These are phyloP conservation scores for Trissoscelio sp. DNA, from an alignment of 2,888 invertebrate genomes.

Conservation along the genomic window DNA sequence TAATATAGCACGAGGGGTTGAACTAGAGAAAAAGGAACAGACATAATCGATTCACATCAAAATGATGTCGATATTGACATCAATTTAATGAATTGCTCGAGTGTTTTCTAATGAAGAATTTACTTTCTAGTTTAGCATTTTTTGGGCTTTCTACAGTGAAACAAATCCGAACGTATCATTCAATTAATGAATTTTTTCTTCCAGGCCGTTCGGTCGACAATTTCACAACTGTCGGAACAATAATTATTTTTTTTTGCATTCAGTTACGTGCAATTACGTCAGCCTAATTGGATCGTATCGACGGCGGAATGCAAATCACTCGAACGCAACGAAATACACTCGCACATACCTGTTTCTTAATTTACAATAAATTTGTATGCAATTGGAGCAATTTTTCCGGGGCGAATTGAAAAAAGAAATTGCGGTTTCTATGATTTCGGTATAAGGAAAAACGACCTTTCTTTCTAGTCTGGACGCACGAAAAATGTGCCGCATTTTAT, in stretches of 20 bases:
- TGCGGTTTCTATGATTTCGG: slow-evolving; percentile 42
- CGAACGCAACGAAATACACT: slow-evolving; percentile 46
- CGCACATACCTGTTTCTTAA: slow-evolving; percentile 49
- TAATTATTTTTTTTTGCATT: slow-evolving; percentile 54
- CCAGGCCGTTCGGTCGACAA: not conserved
- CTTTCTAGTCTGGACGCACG: slow-evolving; percentile 12
- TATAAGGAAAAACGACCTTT: slow-evolving; percentile 23
- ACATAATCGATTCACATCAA: no score
- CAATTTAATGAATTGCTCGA: slow-evolving; percentile 3
- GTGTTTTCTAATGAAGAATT: slow-evolving; percentile 56
- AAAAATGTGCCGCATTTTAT: slow-evolving; percentile 44
- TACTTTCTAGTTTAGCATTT: slow-evolving; percentile 51
- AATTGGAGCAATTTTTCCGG: slow-evolving; percentile 37
- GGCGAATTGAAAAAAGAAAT: no score
- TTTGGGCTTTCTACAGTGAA: slow-evolving; percentile 40
- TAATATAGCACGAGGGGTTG: not conserved
- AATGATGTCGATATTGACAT: slow-evolving; percentile 34
- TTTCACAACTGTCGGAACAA: slow-evolving; percentile 50
- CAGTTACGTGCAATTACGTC: slow-evolving; percentile 45
- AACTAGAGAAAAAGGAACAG: not conserved
- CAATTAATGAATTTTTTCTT: slow-evolving; percentile 34
- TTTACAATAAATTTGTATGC: slow-evolving; percentile 49
- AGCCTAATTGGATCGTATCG: slow-evolving; percentile 49
- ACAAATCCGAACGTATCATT: slow-evolving; percentile 34
- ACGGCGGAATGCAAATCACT: slow-evolving; percentile 54